A percentile compares a stretch with the other conserved stretches of the same genome.
Evolutionary conservation across 1,140 invertebrate species (phyloP).

Genomic region (Drosophila sucinea): DNA sequence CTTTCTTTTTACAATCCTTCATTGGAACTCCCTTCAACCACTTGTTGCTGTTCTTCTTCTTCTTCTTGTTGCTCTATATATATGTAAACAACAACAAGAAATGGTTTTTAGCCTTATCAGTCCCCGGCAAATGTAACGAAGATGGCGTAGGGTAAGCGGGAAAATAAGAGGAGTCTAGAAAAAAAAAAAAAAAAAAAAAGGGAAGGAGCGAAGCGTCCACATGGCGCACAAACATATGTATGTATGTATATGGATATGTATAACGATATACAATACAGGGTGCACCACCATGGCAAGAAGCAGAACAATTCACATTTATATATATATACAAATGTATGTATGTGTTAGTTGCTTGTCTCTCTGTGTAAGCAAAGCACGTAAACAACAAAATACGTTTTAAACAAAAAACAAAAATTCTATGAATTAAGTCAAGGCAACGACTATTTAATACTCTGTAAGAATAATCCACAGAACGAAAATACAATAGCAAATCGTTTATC

Average conservation of each 20-base stretch:
- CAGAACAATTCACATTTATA: background rate
- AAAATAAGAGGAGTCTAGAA: background rate
- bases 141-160: background rate
- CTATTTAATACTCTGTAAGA: background rate
- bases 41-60: background rate
- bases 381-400: slow-evolving; percentile 41
- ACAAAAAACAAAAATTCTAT: slow-evolving; percentile 42
- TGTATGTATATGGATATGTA: background rate
- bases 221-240: background rate
- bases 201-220: background rate
- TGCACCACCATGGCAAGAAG: background rate
- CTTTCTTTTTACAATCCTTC: background rate
- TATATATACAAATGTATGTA: slow-evolving; percentile 13
- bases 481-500: too few species aligned
- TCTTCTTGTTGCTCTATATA: background rate
- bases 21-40: background rate
- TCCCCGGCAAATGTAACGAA: background rate
- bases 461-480: too few species aligned
- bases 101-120: background rate
- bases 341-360: slow-evolving; percentile 34
- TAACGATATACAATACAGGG: background rate
- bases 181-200: background rate
- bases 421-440: slow-evolving; percentile 24
- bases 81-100: background rate
- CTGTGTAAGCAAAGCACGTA: slow-evolving; percentile 37